Evolutionary conservation across 2,797 vertebrate species (phyloP).

Genomic region (Alectoris magna): DNA sequence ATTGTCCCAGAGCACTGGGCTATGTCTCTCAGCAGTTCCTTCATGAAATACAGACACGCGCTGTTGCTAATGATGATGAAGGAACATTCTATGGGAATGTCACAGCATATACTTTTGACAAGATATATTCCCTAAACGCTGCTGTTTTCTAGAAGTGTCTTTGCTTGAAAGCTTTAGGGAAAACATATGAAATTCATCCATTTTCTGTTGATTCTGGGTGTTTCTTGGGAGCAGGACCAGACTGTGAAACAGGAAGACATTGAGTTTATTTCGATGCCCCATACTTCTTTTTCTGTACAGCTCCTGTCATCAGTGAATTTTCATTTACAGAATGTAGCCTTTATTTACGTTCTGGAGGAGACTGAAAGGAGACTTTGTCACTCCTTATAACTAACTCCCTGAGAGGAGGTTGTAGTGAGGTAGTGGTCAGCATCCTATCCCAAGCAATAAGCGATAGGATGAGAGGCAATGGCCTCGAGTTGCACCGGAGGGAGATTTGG

Average conservation of each 20-base stretch:
- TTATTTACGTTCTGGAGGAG: no score
- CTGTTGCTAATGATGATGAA: background rate
- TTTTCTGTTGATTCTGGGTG: background rate
- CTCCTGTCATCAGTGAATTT: background rate
- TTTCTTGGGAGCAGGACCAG: background rate
- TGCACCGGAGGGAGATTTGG: no score
- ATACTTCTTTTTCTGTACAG: background rate
- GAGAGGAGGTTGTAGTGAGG: no score
- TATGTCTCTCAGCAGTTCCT: background rate
- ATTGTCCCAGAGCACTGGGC: fast-evolving
- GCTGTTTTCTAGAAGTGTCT: background rate
- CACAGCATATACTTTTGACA: background rate
- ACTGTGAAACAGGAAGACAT: background rate
- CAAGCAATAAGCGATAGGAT: no score
- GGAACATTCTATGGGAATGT: background rate
- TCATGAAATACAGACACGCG: background rate
- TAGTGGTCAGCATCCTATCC: no score
- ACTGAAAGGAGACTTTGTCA: no score
- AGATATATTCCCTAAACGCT: background rate
- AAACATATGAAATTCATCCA: background rate
- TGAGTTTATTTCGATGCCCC: background rate
- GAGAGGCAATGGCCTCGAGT: no score
- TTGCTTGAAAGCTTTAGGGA: background rate
- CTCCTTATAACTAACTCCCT: no score
- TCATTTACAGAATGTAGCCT: background rate